Percentiles rank a stretch among this genome's conserved stretches.
These are phyloP conservation scores for Acanthaster planci DNA, from an alignment of 35 echinoderm and acorn worm species.

Conservation along the genomic window DNA sequence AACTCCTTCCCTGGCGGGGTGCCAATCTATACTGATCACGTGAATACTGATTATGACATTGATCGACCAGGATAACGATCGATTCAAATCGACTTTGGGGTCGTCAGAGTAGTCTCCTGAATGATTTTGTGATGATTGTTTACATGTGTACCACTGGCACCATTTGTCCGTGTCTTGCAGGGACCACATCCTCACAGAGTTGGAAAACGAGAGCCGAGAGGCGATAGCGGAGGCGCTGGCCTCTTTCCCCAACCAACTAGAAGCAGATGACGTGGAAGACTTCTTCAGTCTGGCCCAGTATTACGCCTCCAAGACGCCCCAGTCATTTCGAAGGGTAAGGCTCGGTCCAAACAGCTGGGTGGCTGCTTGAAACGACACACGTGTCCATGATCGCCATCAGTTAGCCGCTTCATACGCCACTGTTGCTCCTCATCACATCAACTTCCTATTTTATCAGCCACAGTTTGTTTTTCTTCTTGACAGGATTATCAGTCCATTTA, in stretches of 20 bases:
- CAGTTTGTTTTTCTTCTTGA: neutral
- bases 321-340: slow-evolving; percentile 90
- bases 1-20: too few relatives aligned
- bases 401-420: too few relatives aligned
- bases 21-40: too few relatives aligned
- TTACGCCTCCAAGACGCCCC: slow-evolving; percentile 95
- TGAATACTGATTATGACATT: too few relatives aligned
- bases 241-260: slow-evolving; percentile 85
- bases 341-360: too few relatives aligned
- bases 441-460: neutral
- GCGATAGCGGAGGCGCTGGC: slow-evolving; percentile 67
- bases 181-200: slow-evolving; percentile 70
- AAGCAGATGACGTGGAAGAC: slow-evolving; percentile 89
- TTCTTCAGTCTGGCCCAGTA: slow-evolving; percentile 87
- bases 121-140: too few relatives aligned
- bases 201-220: slow-evolving; percentile 49
- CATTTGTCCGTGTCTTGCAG: slow-evolving; percentile 32
- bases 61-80: too few relatives aligned
- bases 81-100: too few relatives aligned
- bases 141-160: too few relatives aligned
- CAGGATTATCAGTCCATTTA: slow-evolving; percentile 95
- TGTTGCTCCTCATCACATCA: neutral
- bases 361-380: too few relatives aligned
- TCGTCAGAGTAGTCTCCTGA: too few relatives aligned
- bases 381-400: too few relatives aligned